Evolutionary conservation across 2,888 invertebrate genomes (phyloP), one percentile per base, ranked within the genome.

Genomic region (Ctenicera cuprea): DNA sequence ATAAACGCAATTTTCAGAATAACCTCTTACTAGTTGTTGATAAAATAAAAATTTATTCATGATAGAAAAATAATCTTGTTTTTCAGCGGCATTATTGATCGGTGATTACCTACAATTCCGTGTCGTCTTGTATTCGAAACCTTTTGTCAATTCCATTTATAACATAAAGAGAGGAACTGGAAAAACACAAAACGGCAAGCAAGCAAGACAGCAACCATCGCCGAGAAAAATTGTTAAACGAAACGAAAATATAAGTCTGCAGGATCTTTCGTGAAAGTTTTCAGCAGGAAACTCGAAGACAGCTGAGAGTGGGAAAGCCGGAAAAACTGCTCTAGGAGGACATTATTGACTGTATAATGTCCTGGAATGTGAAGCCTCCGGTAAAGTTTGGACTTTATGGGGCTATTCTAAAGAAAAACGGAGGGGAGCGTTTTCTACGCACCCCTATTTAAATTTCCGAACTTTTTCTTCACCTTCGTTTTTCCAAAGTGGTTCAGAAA

Each of bases 111-210:
- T 45, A n/a, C n/a, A n/a, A n/a, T n/a, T n/a, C 43, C n/a, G 16
- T n/a, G 5, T 45, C 7, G n/a, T 45, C 43, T 5, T 22, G 30
- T 54, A 54, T 54, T 54, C 50, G 45, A 37, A 50, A 20, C 37
- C 38, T 37, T 16, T 52, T 38, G 37, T 50, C 22, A 65, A 65
- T 50, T 20, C 20, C 65, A 66, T 66, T 66, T 50, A 50, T 50
- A 65, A 52, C 48, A 37, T 50, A 50, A 11, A 33, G 30, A 54
- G 54, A 54, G 37, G 20, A 38, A 41, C 41, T 38, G 37, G 54
- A 26, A 50, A 41, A 33, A 26, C 18, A 66, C 14, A 54, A 65
- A 66, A 54, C 33, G 41, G n/a, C n/a, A n/a, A n/a, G n/a, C n/a
- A 66, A 66, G 38, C 18, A 52, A 22, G 26, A 30, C n/a, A 26